phyloP scores from a whole-genome alignment of 2,797 vertebrate genomes.

The Pachyuromys duprasi region DNA sequence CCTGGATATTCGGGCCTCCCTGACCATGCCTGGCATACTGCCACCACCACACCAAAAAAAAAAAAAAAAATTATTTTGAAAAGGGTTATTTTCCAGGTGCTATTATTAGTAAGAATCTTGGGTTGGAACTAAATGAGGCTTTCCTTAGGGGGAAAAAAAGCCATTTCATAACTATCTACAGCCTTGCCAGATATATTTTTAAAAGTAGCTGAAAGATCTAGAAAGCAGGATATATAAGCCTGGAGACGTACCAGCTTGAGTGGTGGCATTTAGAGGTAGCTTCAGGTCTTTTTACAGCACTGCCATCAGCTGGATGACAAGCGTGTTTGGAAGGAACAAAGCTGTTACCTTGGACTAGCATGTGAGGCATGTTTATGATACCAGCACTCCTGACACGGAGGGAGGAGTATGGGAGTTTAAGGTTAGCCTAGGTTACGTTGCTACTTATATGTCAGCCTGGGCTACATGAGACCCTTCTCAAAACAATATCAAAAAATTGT shows the following conservation, averaged over 20 bases:
- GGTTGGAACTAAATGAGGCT: constrained; percentile 17
- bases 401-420: background rate
- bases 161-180: background rate
- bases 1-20: background rate
- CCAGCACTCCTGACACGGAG: background rate
- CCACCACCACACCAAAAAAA: background rate
- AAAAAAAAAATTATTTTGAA: constrained; percentile 29
- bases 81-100: constrained; percentile 7
- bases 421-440: background rate
- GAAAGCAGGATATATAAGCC: constrained; percentile 31
- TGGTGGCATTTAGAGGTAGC: background rate
- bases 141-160: constrained; percentile 68
- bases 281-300: background rate
- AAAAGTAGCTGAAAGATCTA: constrained; percentile 43
- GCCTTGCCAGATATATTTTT: constrained; percentile 57
- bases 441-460: background rate
- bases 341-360: background rate
- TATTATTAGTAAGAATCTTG: constrained; percentile 61
- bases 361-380: background rate
- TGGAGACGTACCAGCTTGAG: background rate
- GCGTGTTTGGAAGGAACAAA: background rate
- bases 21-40: background rate
- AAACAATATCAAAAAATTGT: background rate
- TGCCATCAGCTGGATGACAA: background rate
- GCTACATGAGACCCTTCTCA: background rate